Conservation (phyloP, 2,888 invertebrate species). For the Pseudococcus viburni region DNA sequence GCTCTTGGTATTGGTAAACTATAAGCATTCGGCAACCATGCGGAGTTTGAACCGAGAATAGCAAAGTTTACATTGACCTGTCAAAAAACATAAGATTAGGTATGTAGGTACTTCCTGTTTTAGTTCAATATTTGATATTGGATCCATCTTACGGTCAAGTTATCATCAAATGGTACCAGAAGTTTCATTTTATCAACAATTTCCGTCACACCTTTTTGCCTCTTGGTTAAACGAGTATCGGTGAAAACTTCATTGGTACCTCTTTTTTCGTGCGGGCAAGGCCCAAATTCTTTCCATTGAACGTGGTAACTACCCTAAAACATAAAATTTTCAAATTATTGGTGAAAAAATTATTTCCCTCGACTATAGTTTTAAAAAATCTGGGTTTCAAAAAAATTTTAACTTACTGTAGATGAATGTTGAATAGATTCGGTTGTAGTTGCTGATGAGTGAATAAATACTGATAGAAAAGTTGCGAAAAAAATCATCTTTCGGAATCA, state of each 20-base stretch:
- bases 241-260: slow-evolving; percentile 25
- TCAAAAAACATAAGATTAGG: too few relatives aligned
- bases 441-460: too few relatives aligned
- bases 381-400: too few relatives aligned
- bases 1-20: not conserved
- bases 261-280: not conserved
- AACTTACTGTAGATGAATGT: not conserved
- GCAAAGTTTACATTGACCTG: not conserved
- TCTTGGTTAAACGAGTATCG: not conserved
- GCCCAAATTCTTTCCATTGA: slow-evolving; percentile 45
- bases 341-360: too few relatives aligned
- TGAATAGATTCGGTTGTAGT: too few relatives aligned
- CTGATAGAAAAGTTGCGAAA: too few relatives aligned
- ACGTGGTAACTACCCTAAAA: slow-evolving; percentile 15
- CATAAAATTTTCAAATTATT: too few relatives aligned
- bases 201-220: not conserved
- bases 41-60: slow-evolving; percentile 18
- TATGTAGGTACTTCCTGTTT: not conserved
- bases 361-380: too few relatives aligned
- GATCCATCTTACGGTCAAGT: not conserved
- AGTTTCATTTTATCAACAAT: not conserved
- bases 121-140: too few relatives aligned
- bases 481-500: too few relatives aligned
- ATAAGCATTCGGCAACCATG: slow-evolving; percentile 20
- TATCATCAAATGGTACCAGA: slow-evolving; percentile 6